Conservation (phyloP, 2,113 vertebrate species). For the Halichoeres trimaculatus region DNA sequence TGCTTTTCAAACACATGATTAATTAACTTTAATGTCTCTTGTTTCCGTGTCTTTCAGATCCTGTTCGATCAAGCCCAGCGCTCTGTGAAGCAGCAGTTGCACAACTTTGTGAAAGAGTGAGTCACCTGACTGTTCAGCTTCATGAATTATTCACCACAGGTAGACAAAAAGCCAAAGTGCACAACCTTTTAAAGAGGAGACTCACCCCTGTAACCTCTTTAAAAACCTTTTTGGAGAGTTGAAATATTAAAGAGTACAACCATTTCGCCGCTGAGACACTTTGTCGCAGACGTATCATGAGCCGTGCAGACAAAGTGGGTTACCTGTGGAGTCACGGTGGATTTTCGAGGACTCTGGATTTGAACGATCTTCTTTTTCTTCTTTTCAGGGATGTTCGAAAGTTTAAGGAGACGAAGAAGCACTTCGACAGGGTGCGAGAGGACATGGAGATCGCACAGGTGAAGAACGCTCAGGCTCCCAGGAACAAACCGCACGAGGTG, state of each 20-base stretch:
- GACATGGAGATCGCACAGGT: conserved; percentile 96
- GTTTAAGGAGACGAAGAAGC: conserved; percentile 99
- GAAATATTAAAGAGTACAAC: conserved; percentile 55
- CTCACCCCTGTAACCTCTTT: conserved; percentile 5
- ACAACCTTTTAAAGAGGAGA: conserved; percentile 26
- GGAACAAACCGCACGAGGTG: conserved; percentile 95
- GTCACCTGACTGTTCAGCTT: conserved; percentile 54
- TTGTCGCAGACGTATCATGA: conserved; percentile 10
- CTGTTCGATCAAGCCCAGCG: conserved; percentile 98
- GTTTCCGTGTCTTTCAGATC: conserved; percentile 83
- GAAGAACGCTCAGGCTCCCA: conserved; percentile 95
- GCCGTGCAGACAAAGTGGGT: not conserved
- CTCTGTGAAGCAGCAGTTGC: conserved; percentile 94
- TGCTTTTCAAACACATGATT: not conserved
- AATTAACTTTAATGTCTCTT: not conserved
- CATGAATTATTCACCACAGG: conserved; percentile 51
- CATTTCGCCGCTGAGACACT: conserved; percentile 2
- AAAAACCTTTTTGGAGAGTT: conserved; percentile 46
- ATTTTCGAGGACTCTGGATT: not conserved
- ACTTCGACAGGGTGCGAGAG: conserved; percentile 94
- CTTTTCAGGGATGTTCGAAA: conserved; percentile 91
- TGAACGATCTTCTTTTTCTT: not conserved
- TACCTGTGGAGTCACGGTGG: not conserved
- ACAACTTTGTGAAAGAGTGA: conserved; percentile 98
- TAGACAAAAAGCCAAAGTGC: conserved; percentile 12